Base-by-base conservation (phyloP, 2,888 invertebrate species). In the Tachina grossa region DNA sequence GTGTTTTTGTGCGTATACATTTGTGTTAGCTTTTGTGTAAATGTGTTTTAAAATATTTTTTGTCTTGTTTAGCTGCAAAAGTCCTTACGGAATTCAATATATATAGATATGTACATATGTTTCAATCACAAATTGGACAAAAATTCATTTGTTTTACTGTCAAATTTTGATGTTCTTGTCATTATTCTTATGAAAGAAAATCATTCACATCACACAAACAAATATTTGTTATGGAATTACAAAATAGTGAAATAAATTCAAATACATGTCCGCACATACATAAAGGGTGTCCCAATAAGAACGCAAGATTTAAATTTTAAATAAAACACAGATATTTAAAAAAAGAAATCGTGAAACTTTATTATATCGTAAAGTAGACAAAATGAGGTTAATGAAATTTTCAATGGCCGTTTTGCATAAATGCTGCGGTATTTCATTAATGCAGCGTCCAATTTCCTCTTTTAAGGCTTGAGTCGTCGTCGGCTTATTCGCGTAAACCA, bases 91-190 rank as follows among this genome's bases (percentile, higher is more conserved):
- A 83, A 72, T 83, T 78, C 72, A 53, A 83, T 76, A 82, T 76
- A 57, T 77, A 83, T 13, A 83, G 45, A 83, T 66, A 66, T 6
- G 2, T 6, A 31, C 6, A 6, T 31, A 31, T 31, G 72, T 47
- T 77, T 83, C 74, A 79, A 79, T 87, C 77, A 81, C 84, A 85
- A 88, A 87, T 85, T 88, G 84, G 84, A 55, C 77, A 83, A 87
- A 83, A 84, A 87, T 87, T 87, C 87, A 88, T 88, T 88, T 87
- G 86, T 88, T 88, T 86, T 87, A 83, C 75, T 87, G 87, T 86
- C 87, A 87, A 63, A 75, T 81, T 77, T 71, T 74, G 66, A 72
- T 78, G 65, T 85, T 84, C 53, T 76, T 81, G 83, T 87, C 86
- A 87, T 87, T 87, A 76, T 55, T 75, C 39, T 76, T 71, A 71